Conservation (phyloP, 2,888 invertebrate species). For the Rotaria magnacalcarata region DNA sequence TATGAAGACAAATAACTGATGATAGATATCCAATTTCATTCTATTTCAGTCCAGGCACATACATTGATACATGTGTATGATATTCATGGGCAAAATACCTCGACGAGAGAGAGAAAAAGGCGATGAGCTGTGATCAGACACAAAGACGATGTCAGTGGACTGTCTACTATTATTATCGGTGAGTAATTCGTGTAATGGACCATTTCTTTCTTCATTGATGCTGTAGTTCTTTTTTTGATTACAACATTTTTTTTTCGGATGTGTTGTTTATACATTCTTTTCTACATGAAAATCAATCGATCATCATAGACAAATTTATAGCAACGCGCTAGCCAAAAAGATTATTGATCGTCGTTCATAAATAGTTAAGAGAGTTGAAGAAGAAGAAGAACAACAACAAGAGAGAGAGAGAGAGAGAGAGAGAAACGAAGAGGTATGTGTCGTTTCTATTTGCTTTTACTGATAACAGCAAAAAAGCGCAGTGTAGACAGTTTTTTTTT, state of each 20-base stretch:
- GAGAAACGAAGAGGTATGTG: not conserved
- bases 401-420: not conserved
- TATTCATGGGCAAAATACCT: not conserved
- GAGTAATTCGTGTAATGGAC: constrained; percentile 8
- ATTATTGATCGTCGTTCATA: constrained; percentile 22
- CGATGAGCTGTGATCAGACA: constrained; percentile 20
- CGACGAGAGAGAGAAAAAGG: not conserved
- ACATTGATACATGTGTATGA: constrained; percentile 12
- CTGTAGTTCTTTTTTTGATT: not conserved
- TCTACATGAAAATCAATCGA: not conserved
- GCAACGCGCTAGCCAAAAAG: not conserved
- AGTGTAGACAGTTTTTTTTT: not conserved
- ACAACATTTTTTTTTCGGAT: constrained; percentile 6
- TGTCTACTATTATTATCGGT: constrained; percentile 9
- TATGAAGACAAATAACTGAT: not conserved
- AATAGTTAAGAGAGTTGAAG: not conserved
- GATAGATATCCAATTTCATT: not conserved
- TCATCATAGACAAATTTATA: constrained; percentile 11
- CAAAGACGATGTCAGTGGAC: constrained; percentile 15
- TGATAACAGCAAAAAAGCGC: not conserved
- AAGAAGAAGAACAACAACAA: not conserved
- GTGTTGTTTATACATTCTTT: constrained; percentile 23
- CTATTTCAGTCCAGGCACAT: constrained; percentile 15
- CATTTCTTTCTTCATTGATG: constrained; percentile 16
- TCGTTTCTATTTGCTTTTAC: constrained; percentile 5